phyloP scores from a whole-genome alignment of 2,113 vertebrate species.

The Gavialis gangeticus region DNA sequence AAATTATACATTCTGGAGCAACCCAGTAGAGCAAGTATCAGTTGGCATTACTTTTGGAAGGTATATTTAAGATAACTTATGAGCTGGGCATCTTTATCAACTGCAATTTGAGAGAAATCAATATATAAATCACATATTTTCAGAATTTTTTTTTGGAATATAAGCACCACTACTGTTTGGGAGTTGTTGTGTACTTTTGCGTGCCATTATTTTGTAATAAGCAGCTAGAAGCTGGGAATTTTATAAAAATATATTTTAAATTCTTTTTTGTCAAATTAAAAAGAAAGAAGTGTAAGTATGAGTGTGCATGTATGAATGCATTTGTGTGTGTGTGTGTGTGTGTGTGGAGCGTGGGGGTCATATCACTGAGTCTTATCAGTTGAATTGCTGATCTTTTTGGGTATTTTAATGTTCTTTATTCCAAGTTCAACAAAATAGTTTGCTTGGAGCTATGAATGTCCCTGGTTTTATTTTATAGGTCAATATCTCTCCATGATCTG shows the following conservation, averaged over 20 bases:
- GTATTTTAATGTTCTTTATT: not conserved
- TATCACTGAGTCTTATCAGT: not conserved
- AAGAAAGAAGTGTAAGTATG: too few species aligned
- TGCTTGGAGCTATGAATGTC: slow-evolving; percentile 13
- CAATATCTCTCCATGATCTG: not conserved
- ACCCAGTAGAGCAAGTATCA: not conserved
- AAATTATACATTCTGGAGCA: not conserved
- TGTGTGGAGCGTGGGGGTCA: too few species aligned
- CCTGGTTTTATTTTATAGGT: not conserved
- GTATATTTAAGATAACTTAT: not conserved
- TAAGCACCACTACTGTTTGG: not conserved
- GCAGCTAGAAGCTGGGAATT: not conserved
- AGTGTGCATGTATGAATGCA: too few species aligned
- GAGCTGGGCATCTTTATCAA: not conserved
- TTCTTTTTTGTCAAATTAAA: not conserved
- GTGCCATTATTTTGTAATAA: not conserved
- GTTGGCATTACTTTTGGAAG: not conserved
- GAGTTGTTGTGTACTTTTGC: not conserved
- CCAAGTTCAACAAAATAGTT: not conserved
- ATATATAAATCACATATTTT: not conserved
- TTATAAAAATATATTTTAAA: not conserved
- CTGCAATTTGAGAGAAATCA: not conserved
- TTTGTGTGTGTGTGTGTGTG: too few species aligned
- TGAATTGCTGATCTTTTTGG: not conserved
- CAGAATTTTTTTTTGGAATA: not conserved